phyloP scores from a whole-genome alignment of 1,140 invertebrate genomes.

The Trissolcus basalis region DNA sequence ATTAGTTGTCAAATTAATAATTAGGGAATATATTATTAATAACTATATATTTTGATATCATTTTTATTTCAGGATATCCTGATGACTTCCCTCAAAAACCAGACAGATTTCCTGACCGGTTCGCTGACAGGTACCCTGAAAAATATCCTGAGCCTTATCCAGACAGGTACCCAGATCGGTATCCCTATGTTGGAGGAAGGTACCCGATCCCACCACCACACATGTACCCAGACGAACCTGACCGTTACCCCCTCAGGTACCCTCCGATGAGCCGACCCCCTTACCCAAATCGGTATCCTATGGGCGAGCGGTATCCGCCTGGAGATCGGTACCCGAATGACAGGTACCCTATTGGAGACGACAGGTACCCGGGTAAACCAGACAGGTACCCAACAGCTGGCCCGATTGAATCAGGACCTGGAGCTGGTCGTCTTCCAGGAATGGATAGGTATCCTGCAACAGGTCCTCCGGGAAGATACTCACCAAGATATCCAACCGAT shows the following conservation, averaged over 20 bases:
- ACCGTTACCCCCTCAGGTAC: conserved; percentile 64
- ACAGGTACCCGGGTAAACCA: conserved; percentile 55
- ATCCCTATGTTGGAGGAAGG: conserved; percentile 67
- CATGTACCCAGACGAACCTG: conserved; percentile 64
- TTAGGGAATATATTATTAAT: no score
- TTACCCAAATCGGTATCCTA: conserved; percentile 58
- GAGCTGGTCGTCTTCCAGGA: conserved; percentile 17
- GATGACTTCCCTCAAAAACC: conserved; percentile 73
- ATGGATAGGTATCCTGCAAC: conserved; percentile 67
- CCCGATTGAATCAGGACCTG: conserved; percentile 15
- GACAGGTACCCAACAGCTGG: conserved; percentile 67
- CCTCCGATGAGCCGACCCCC: conserved; percentile 59
- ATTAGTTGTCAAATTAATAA: no score
- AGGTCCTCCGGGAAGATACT: conserved; percentile 68
- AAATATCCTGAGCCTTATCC: conserved; percentile 72
- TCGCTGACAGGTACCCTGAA: conserved; percentile 63
- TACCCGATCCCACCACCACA: conserved; percentile 57
- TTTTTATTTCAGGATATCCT: conserved; percentile 61
- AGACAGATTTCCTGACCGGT: conserved; percentile 75
- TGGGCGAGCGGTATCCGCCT: conserved; percentile 64
- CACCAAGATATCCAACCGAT: conserved; percentile 66
- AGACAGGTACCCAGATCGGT: conserved; percentile 70
- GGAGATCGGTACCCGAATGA: conserved; percentile 70
- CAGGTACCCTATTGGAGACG: conserved; percentile 63
- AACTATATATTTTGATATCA: background rate